phyloP scores from a whole-genome alignment of 1,140 invertebrate species.

The Eulimnadia texana region DNA sequence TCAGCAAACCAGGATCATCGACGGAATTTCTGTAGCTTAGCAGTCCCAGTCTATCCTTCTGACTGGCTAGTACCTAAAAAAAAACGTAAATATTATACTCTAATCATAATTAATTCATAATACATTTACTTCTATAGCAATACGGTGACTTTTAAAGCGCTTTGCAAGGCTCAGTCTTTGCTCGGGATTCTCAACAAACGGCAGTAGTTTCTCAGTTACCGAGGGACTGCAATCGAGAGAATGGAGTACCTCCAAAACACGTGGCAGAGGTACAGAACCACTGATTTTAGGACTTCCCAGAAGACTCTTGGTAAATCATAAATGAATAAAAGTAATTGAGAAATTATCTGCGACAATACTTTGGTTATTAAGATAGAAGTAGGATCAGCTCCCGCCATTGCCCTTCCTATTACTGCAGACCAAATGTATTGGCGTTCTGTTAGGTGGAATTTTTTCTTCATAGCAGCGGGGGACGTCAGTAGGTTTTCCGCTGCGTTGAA shows the following conservation, averaged over 20 bases:
- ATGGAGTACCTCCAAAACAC: not conserved
- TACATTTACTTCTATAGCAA: constrained; percentile 3
- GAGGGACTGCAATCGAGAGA: not conserved
- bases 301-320: not conserved
- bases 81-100: not conserved
- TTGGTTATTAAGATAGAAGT: not conserved
- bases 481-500: constrained; percentile 4
- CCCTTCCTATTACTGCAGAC: not conserved
- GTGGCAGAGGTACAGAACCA: not conserved
- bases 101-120: not conserved
- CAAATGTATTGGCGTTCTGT: constrained; percentile 1
- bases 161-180: not conserved
- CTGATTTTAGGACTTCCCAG: not conserved
- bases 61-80: not conserved
- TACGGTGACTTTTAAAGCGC: not conserved
- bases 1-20: not conserved
- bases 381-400: not conserved
- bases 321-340: not conserved
- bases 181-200: not conserved
- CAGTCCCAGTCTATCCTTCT: constrained; percentile 2
- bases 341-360: not conserved
- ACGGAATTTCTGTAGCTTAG: not conserved
- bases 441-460: constrained; percentile 3
- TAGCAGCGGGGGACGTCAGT: not conserved
- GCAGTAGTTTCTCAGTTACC: not conserved